Evolutionary conservation across 2,113 vertebrate genomes (phyloP).

Genomic region (Nibea albiflora): DNA sequence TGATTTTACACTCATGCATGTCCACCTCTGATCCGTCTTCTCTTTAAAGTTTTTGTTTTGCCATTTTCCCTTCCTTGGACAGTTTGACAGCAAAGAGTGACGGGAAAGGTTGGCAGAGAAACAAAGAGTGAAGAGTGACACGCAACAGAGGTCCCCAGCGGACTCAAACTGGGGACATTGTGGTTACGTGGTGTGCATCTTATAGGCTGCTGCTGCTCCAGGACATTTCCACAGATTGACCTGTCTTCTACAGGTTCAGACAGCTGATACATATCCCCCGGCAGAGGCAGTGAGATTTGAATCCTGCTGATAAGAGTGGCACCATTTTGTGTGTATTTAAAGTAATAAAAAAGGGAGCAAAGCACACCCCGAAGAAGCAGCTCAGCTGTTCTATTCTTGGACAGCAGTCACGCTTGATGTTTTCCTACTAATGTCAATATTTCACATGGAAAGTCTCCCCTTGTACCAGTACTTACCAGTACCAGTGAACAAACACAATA

Average conservation of each 20-base stretch:
- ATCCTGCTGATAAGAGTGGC: neutral
- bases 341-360: neutral
- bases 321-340: neutral
- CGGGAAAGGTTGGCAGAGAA: constrained; percentile 11
- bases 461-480: neutral
- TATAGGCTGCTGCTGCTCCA: neutral
- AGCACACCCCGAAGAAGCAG: neutral
- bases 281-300: neutral
- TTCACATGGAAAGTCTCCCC: neutral
- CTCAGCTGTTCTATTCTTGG: neutral
- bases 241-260: constrained; percentile 29
- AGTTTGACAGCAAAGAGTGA: neutral
- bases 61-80: neutral
- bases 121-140: neutral
- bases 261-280: constrained; percentile 22
- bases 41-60: neutral
- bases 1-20: neutral
- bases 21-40: neutral
- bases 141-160: neutral
- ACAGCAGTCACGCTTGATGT: neutral
- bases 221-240: neutral
- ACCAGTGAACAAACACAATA: neutral
- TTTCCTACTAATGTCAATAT: constrained; percentile 6
- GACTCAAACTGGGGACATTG: constrained; percentile 14
- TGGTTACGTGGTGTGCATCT: neutral